phyloP scores from a whole-genome alignment of 2,113 vertebrate species.

The Conger conger region DNA sequence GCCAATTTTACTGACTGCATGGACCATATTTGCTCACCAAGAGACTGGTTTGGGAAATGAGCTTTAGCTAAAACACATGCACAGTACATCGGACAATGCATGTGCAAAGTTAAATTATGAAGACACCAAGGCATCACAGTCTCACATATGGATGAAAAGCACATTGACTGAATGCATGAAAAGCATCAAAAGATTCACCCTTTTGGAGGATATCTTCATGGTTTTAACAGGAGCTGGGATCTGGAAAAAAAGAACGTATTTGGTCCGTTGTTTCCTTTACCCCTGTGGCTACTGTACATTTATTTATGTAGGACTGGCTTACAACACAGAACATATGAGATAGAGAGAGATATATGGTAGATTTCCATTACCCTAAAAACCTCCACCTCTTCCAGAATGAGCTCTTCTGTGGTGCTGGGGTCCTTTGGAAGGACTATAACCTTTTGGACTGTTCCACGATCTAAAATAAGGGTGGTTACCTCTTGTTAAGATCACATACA shows the following conservation, averaged over 20 bases:
- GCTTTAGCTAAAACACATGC: too few species aligned
- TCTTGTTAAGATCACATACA: not conserved
- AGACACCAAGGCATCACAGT: not conserved
- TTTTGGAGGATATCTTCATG: conserved; percentile 80
- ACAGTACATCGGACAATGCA: too few species aligned
- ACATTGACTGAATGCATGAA: not conserved
- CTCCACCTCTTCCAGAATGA: conserved; percentile 79
- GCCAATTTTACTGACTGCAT: too few species aligned
- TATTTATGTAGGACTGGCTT: not conserved
- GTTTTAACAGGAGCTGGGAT: conserved; percentile 73
- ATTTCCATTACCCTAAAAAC: conserved; percentile 71
- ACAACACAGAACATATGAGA: not conserved
- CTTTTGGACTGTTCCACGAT: conserved; percentile 80
- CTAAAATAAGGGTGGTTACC: conserved; percentile 41
- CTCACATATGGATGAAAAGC: not conserved
- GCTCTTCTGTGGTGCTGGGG: conserved; percentile 70
- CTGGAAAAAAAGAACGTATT: conserved; percentile 49
- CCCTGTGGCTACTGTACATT: not conserved
- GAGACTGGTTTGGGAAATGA: too few species aligned
- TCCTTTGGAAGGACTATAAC: conserved; percentile 79
- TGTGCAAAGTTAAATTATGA: not conserved
- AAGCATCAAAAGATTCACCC: conserved; percentile 57
- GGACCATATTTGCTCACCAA: too few species aligned
- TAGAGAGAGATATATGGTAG: not conserved
- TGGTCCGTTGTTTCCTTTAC: too few species aligned